Evolutionary conservation across 2,888 invertebrate species (phyloP).

Genomic region (Dioctria linearis): DNA sequence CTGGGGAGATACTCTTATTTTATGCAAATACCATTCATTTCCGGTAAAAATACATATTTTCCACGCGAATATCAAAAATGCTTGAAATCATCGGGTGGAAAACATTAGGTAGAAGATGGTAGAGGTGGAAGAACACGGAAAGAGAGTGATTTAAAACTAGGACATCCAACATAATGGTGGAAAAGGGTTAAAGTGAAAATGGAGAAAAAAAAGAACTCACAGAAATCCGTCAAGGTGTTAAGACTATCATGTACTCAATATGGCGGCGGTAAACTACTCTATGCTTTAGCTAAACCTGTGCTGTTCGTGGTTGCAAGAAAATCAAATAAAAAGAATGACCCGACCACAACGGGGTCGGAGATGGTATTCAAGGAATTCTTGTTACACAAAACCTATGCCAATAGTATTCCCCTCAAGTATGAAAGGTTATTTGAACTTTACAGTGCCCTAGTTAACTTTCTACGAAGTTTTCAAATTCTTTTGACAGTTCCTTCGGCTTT

Average conservation of each 20-base stretch:
- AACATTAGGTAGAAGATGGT: too few species aligned
- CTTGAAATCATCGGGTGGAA: not conserved
- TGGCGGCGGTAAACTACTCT: not conserved
- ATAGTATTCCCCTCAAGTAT: not conserved
- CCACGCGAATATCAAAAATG: not conserved
- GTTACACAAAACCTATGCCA: not conserved
- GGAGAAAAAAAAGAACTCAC: not conserved
- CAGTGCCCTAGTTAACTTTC: constrained; percentile 11
- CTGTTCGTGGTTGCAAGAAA: not conserved
- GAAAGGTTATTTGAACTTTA: constrained; percentile 24
- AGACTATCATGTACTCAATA: not conserved
- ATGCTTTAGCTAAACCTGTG: too few species aligned
- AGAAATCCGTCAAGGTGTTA: not conserved
- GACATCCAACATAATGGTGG: not conserved
- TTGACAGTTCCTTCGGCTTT: constrained; percentile 36
- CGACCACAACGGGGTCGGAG: not conserved
- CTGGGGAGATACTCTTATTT: not conserved
- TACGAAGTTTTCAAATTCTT: constrained; percentile 33
- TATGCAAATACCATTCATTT: constrained; percentile 31
- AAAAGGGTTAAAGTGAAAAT: not conserved
- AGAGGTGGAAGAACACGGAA: not conserved
- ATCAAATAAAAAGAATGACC: constrained; percentile 1
- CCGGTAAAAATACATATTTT: not conserved
- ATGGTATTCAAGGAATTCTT: not conserved
- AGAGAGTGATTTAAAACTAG: not conserved